phyloP scores from a whole-genome alignment of 2,113 vertebrate genomes.

The Dipodomys stephensi region DNA sequence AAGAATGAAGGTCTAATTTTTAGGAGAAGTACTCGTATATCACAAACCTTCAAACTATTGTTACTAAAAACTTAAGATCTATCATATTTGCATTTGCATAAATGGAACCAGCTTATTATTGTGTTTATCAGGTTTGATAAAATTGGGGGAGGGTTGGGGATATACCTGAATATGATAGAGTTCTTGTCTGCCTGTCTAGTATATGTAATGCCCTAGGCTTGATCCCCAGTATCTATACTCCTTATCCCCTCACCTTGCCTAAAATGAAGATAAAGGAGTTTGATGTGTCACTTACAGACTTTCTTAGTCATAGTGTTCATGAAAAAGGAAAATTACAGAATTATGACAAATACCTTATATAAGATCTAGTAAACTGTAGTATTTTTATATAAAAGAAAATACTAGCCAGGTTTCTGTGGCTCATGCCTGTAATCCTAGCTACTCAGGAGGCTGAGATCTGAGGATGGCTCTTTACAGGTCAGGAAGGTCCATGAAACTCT shows the following conservation, averaged over 20 bases:
- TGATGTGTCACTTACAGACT: conserved; percentile 8
- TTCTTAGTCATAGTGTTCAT: background rate
- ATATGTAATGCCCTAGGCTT: background rate
- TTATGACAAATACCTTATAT: background rate
- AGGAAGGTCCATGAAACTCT: too few species aligned
- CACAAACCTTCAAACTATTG: background rate
- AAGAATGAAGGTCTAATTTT: background rate
- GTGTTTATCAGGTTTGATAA: conserved; percentile 46
- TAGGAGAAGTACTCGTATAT: background rate
- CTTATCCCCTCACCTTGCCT: too few species aligned
- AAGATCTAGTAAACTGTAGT: background rate
- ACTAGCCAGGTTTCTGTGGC: too few species aligned
- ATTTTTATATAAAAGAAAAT: conserved; percentile 35
- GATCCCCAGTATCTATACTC: background rate
- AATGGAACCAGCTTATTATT: background rate
- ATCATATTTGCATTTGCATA: background rate
- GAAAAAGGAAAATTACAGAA: conserved; percentile 29
- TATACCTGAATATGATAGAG: background rate
- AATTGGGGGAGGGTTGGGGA: background rate
- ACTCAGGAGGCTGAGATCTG: too few species aligned
- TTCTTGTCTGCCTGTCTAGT: background rate
- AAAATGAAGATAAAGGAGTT: conserved; percentile 20
- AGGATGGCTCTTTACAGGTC: too few species aligned
- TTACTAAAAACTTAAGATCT: conserved; percentile 15
- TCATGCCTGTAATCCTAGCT: too few species aligned